Conservation (phyloP, 2,888 invertebrate genomes). For the Dasypolia templi region DNA sequence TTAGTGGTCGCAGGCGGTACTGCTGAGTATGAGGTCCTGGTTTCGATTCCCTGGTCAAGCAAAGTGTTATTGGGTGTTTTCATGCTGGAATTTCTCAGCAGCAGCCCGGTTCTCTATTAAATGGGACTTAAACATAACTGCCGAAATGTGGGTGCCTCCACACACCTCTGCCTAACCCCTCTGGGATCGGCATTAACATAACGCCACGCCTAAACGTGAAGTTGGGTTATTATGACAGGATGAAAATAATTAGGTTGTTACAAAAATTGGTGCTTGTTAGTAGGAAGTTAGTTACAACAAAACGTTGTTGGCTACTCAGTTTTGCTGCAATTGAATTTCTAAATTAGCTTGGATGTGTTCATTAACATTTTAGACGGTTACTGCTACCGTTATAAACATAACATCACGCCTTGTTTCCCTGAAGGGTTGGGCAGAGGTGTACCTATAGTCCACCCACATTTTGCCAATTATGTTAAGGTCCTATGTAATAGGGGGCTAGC, state of each 20-base stretch:
- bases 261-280: conserved; percentile 12
- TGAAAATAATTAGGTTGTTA: background rate
- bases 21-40: background rate
- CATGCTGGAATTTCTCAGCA: background rate
- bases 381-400: too few relatives aligned
- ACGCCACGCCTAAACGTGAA: background rate
- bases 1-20: background rate
- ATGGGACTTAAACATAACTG: background rate
- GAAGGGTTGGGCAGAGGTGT: too few relatives aligned
- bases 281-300: background rate
- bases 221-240: background rate
- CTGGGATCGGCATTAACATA: background rate
- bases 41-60: background rate
- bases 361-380: background rate
- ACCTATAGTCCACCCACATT: too few relatives aligned
- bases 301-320: conserved; percentile 5
- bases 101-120: background rate
- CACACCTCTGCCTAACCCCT: background rate
- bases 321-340: conserved; percentile 14
- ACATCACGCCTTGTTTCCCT: too few relatives aligned
- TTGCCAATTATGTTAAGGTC: too few relatives aligned
- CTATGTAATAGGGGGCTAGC: too few relatives aligned
- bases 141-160: background rate
- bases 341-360: conserved; percentile 12
- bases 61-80: background rate